These are phyloP conservation scores for Ennomos erosarius DNA, from an alignment of 2,888 invertebrate species.

Conservation along the genomic window DNA sequence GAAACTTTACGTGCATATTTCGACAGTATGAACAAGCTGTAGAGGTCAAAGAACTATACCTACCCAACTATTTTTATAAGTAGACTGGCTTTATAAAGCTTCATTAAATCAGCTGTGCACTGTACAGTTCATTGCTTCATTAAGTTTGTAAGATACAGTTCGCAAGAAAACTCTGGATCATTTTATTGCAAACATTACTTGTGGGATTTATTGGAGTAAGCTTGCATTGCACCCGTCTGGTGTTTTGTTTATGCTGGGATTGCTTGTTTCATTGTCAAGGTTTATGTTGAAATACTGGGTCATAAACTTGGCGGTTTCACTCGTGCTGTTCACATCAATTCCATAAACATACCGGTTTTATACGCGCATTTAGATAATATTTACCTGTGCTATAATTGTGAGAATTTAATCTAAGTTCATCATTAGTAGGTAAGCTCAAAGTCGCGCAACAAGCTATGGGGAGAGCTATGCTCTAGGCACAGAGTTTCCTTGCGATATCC, in stretches of 20 bases:
- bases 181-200: conserved; percentile 36
- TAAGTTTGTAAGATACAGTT: conserved; percentile 29
- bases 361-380: too few relatives aligned
- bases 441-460: too few relatives aligned
- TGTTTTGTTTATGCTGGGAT: conserved; percentile 12
- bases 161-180: conserved; percentile 23
- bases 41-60: conserved; percentile 18
- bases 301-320: not conserved
- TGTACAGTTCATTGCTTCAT: conserved; percentile 33
- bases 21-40: conserved; percentile 2
- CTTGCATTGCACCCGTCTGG: conserved; percentile 17
- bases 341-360: too few relatives aligned
- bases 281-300: conserved; percentile 8
- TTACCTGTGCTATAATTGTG: too few relatives aligned
- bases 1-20: not conserved
- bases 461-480: too few relatives aligned
- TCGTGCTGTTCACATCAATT: too few relatives aligned
- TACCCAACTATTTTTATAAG: conserved; percentile 31
- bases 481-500: too few relatives aligned
- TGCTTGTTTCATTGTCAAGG: conserved; percentile 32
- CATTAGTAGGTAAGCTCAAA: too few relatives aligned
- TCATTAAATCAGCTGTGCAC: conserved; percentile 31
- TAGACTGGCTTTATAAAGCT: conserved; percentile 21
- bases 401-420: too few relatives aligned
- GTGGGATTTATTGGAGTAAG: conserved; percentile 20